phyloP scores from a whole-genome alignment of 2,797 vertebrate genomes.

The Craterocephalus amniculus region DNA sequence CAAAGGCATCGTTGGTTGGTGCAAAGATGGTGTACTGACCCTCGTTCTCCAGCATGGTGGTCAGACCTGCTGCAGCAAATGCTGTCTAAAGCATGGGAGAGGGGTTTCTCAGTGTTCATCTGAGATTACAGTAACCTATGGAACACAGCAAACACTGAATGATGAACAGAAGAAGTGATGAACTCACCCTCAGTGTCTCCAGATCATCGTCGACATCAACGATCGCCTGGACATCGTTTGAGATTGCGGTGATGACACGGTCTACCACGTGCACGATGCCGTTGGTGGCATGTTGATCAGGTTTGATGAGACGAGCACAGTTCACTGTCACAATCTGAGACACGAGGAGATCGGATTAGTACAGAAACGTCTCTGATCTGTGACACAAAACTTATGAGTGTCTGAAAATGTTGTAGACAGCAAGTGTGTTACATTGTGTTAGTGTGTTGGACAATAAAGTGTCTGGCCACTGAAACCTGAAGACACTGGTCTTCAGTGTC shows the following conservation, averaged over 20 bases:
- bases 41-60: constrained; percentile 85
- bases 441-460: too few relatives aligned
- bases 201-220: constrained; percentile 92
- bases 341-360: not conserved
- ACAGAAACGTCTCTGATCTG: too few relatives aligned
- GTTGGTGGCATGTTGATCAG: constrained; percentile 95
- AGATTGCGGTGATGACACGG: constrained; percentile 93
- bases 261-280: constrained; percentile 97
- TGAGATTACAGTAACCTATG: too few relatives aligned
- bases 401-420: too few relatives aligned
- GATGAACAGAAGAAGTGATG: too few relatives aligned
- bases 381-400: too few relatives aligned
- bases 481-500: too few relatives aligned
- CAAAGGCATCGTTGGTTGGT: constrained; percentile 95
- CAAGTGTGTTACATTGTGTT: too few relatives aligned
- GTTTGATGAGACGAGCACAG: constrained; percentile 94
- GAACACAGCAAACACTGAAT: too few relatives aligned
- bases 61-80: constrained; percentile 91
- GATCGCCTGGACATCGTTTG: constrained; percentile 87
- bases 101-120: too few relatives aligned
- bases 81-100: constrained; percentile 90
- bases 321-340: constrained; percentile 94
- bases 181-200: constrained; percentile 90
- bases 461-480: too few relatives aligned
- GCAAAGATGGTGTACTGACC: constrained; percentile 94